Conservation (phyloP, 2,888 invertebrate genomes). For the Homarus gammarus region DNA sequence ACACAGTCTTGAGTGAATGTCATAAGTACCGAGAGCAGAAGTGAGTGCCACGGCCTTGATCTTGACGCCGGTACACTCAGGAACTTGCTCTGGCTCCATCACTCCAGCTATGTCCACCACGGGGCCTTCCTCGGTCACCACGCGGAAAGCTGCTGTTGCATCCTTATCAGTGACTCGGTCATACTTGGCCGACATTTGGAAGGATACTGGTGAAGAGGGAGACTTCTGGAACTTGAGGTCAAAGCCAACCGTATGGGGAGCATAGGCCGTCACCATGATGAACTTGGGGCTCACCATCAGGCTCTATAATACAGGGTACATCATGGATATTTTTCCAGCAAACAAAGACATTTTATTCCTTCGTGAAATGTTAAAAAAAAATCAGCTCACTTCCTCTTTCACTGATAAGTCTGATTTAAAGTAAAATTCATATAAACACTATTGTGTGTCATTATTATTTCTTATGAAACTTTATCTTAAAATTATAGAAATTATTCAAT, state of each 20-base stretch:
- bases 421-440: too few relatives aligned
- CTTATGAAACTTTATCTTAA: too few relatives aligned
- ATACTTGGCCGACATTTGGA: slow-evolving; percentile 39
- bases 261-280: slow-evolving; percentile 10
- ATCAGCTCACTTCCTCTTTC: too few relatives aligned
- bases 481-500: too few relatives aligned
- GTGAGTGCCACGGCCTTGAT: slow-evolving; percentile 24
- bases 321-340: too few relatives aligned
- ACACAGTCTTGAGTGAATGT: slow-evolving; percentile 36
- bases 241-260: slow-evolving; percentile 23
- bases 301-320: slow-evolving; percentile 26
- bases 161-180: slow-evolving; percentile 10
- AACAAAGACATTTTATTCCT: too few relatives aligned
- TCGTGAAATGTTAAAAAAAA: too few relatives aligned
- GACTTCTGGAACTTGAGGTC: slow-evolving; percentile 42
- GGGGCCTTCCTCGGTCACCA: neutral
- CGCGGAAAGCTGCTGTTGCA: slow-evolving; percentile 20
- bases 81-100: slow-evolving; percentile 16
- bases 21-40: slow-evolving; percentile 3
- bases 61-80: slow-evolving; percentile 28
- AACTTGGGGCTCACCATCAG: slow-evolving; percentile 38
- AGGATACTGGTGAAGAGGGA: slow-evolving; percentile 15
- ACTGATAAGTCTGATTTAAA: too few relatives aligned
- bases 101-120: slow-evolving; percentile 44
- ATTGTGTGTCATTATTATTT: too few relatives aligned